phyloP scores from a whole-genome alignment of 2,888 invertebrate genomes.

The Lomographa bimaculata region DNA sequence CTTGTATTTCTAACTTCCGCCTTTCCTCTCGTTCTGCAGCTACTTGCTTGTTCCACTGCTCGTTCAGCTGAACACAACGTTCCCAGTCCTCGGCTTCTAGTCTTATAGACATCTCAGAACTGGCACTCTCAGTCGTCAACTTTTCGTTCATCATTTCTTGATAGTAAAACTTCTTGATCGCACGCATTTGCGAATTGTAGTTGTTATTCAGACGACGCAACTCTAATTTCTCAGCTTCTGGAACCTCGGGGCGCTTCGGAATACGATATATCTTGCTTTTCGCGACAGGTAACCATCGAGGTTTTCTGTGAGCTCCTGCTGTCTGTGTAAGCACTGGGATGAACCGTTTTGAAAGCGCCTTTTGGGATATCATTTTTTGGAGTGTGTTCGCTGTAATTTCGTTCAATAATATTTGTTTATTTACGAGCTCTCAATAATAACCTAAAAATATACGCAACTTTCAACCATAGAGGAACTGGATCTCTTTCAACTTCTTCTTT shows the following conservation, averaged over 20 bases:
- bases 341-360: conserved; percentile 53
- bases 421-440: too few species aligned
- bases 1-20: conserved; percentile 72
- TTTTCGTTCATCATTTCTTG: conserved; percentile 78
- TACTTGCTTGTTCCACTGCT: conserved; percentile 88
- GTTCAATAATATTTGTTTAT: too few species aligned
- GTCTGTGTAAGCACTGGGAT: conserved; percentile 61
- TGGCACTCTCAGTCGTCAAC: conserved; percentile 76
- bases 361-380: conserved; percentile 46
- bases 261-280: conserved; percentile 91
- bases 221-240: conserved; percentile 86
- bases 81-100: conserved; percentile 86
- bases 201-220: conserved; percentile 86
- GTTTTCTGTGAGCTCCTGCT: conserved; percentile 85
- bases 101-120: conserved; percentile 79
- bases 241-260: conserved; percentile 82
- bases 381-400: too few species aligned
- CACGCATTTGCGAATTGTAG: conserved; percentile 86
- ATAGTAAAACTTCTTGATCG: conserved; percentile 79
- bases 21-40: conserved; percentile 84
- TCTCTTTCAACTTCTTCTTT: too few species aligned
- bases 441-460: too few species aligned
- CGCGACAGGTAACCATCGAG: conserved; percentile 91
- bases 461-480: too few species aligned
- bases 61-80: conserved; percentile 84